phyloP scores from a whole-genome alignment of 1,140 invertebrate species.

The Drosophila nigromelanica region DNA sequence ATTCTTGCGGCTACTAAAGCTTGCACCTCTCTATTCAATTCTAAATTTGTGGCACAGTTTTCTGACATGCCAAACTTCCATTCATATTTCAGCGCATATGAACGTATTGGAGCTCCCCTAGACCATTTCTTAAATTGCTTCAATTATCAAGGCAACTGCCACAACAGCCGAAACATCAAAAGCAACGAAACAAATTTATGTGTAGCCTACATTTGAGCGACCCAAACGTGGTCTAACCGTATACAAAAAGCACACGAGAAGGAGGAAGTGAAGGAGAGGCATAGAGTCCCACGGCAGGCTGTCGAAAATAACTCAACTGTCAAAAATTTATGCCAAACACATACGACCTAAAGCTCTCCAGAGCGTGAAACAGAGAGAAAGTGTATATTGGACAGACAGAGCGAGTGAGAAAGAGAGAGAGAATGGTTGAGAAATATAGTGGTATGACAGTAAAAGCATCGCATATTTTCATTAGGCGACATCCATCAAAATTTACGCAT shows the following conservation, averaged over 20 bases:
- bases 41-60: constrained; percentile 13
- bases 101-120: constrained; percentile 10
- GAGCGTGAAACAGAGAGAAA: constrained; percentile 47
- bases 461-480: constrained; percentile 74
- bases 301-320: constrained; percentile 72
- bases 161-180: constrained; percentile 44
- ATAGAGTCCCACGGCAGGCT: constrained; percentile 35
- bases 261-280: neutral
- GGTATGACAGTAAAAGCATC: constrained; percentile 23
- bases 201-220: constrained; percentile 66
- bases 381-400: constrained; percentile 18
- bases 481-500: constrained; percentile 78
- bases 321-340: constrained; percentile 69
- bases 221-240: constrained; percentile 21
- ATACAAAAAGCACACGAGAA: neutral
- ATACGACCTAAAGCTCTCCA: constrained; percentile 35
- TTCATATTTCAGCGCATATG: constrained; percentile 1
- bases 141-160: constrained; percentile 57
- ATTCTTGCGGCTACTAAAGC: neutral
- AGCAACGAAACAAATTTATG: constrained; percentile 60
- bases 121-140: constrained; percentile 55
- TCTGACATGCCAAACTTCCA: constrained; percentile 21
- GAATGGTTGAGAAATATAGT: constrained; percentile 2
- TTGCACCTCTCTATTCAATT: constrained; percentile 1
- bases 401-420: neutral